Evolutionary conservation across 2,797 vertebrate species (phyloP).

Genomic region (Rhinichthys osculus): DNA sequence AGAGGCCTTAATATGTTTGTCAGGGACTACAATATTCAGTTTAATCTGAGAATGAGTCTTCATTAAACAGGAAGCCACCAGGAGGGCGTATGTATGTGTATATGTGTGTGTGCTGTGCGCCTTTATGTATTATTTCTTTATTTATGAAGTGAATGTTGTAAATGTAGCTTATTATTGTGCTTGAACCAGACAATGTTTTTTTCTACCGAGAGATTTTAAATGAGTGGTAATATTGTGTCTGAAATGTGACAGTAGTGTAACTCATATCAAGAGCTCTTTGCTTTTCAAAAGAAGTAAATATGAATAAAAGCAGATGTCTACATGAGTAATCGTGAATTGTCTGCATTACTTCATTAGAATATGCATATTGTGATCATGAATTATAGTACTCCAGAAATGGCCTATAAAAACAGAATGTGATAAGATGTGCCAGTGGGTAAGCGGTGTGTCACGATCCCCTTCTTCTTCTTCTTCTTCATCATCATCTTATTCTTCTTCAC

Average conservation of each 20-base stretch:
- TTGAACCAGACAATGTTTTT: conserved; percentile 30
- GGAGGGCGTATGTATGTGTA: conserved; percentile 15
- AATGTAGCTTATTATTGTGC: conserved; percentile 35
- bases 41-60: conserved; percentile 41
- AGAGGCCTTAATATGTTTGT: conserved; percentile 47
- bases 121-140: conserved; percentile 49
- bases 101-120: background rate
- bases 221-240: conserved; percentile 26
- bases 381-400: background rate
- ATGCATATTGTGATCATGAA: background rate
- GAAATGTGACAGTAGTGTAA: conserved; percentile 36
- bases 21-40: conserved; percentile 27
- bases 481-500: too few species aligned
- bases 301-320: conserved; percentile 54
- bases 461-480: too few species aligned
- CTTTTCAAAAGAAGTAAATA: conserved; percentile 54
- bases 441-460: background rate
- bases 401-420: background rate
- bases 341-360: background rate
- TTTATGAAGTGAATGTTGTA: conserved; percentile 57
- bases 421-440: background rate
- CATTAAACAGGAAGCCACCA: conserved; percentile 50
- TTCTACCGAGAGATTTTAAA: conserved; percentile 44
- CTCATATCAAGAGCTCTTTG: conserved; percentile 43
- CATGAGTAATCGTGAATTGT: background rate